Base-by-base conservation (phyloP, 2,797 vertebrate genomes). In the Neosalanx taihuensis region DNA sequence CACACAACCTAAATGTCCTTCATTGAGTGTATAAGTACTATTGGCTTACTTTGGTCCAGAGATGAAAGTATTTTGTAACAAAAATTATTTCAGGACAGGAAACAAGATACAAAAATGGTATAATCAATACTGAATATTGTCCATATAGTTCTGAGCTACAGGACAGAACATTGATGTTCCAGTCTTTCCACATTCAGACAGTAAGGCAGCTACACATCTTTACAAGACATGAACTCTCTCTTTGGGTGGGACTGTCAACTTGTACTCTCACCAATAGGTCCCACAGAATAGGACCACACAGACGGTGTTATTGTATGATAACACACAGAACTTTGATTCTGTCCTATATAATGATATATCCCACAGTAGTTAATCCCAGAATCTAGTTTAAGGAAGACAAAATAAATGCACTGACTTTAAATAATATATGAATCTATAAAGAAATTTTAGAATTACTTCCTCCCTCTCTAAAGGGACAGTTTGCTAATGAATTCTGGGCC, bases 391-490 rank as follows among this genome's bases (percentile, higher is more conserved):
- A 26, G 33, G 46, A 61, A 41, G 26, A 35, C 29, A 10, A 53
- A 31, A 20, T 26, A 31, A 49, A 72, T 18, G 46, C 37, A 51
- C 18, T 60, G 58, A 12, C 20, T 60, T 60, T 60, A 60, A 59
- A 20, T 23, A 59, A 56, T 58, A 10, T 35, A 68, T 62, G 15
- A 60, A 30, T 49, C 58, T 49, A 69, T 60, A 26, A n/a, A 26
- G 58, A 60, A 60, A 29, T 59, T 59, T 23, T 23, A 59, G 7
- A 26, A 12, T 6, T 1, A 26, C 23, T 23, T 23, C 10, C 10
- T 23, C 29, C 23, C 5, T 10, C 69, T 71, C 51, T 49, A 72
- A 49, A 65, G 51, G 72, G 59, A 76, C 61, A 72, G 68, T 69
- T 51, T 68, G 60, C 69, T 71, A 71, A 12, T 60, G 6, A 0